Evolutionary conservation across 2,888 invertebrate species (phyloP), one percentile per base, ranked within the genome.

Genomic region (Parelbella ahira): DNA sequence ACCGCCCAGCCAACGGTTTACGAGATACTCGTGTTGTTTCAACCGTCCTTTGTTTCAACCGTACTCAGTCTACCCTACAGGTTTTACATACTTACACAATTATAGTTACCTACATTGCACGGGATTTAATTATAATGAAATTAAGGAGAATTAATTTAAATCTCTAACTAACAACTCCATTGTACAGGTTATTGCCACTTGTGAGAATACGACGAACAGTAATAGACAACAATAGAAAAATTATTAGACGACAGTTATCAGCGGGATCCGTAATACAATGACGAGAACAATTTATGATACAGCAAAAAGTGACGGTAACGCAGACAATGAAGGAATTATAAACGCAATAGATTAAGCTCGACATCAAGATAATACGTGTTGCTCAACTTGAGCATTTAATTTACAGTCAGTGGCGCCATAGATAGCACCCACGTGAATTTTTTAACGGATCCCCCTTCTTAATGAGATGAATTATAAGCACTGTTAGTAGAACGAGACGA

Each of bases 201-300:
- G 2, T 23, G 6, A 23, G 15, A 24, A 24, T 13, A 24, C 23
- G 21, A 34, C 11, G 15, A 29, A 29, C 29, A 18, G 9, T 11
- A 18, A 10, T 7, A 36, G 25, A 25, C 5, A 15, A 24, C 13
- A 23, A 38, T 29, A 23, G n/a, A 2, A 29, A 29, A 15, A 7
- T 20, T 15, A 30, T 30, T 5, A n/a, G 71, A 68, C 53, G 64
- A 69, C 68, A 68, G 72, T 69, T 65, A 68, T 58, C 56, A 60
- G 60, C 56, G 61, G 58, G 64, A 58, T 53, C 50, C 48, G 57
- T 61, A 12, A 25, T 8, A 12, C 19, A 32, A 27, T 11, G 62
- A 51, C 44, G 68, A 68, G 68, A 70, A 67, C 61, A 69, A 75
- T 75, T 76, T 67, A 56, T 60, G 54, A 45, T 51, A 51, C 45